These are phyloP conservation scores for human (Homo sapiens) DNA, from an alignment of 2,113 vertebrate genomes.

Conservation along the genomic window DNA sequence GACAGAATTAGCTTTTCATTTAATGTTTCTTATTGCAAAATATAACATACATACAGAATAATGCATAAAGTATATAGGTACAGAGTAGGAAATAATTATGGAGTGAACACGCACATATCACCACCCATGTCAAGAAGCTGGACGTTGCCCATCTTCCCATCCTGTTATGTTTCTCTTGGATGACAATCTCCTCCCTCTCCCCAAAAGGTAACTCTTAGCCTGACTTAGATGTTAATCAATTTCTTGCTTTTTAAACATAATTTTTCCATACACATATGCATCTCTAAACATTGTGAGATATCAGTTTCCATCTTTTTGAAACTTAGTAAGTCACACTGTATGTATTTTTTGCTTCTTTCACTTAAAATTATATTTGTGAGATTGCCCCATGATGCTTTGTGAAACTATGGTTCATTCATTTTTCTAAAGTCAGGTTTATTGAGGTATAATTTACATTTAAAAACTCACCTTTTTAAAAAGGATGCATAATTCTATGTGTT, in stretches of 20 bases:
- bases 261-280: neutral
- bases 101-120: neutral
- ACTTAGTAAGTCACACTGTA: neutral
- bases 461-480: neutral
- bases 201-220: neutral
- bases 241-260: neutral
- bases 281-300: neutral
- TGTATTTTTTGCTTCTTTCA: neutral
- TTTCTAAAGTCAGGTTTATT: neutral
- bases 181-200: neutral
- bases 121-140: neutral
- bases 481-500: neutral
- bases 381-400: neutral
- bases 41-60: neutral
- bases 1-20: neutral
- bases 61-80: neutral
- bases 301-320: neutral
- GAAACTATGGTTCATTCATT: neutral
- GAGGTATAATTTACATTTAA: neutral
- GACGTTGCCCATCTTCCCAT: neutral
- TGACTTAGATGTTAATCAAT: neutral
- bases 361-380: neutral
- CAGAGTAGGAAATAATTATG: neutral
- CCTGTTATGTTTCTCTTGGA: neutral
- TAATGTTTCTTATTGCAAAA: neutral